Evolutionary conservation across 2,888 invertebrate genomes (phyloP), one percentile per base, ranked within the genome.

Genomic region (Timema podura): DNA sequence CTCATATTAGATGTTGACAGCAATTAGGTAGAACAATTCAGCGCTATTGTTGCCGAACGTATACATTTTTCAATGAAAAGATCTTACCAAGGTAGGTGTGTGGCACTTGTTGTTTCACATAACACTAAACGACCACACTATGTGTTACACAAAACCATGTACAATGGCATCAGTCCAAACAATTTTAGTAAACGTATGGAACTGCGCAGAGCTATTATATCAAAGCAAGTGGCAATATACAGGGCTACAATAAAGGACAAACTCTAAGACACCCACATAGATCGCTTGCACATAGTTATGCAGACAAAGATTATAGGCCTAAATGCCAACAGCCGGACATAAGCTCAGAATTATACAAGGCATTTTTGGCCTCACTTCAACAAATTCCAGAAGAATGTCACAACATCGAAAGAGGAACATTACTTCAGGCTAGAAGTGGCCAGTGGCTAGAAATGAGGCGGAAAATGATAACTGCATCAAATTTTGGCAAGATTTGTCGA

Each of bases 371-470:
- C 10, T 61, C 1, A 30, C 45, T 45, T 6, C 44, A 61, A 61
- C 16, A 61, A 47, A 45, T 30, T 30, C 48, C 45, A 75, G 73
- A 10, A 74, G 79, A 67, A 78, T 76, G 64, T 71, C 75, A 9
- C 77, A 3, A 16, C 61, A n/a, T n/a, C n/a, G n/a, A n/a, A n/a
- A n/a, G n/a, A n/a, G n/a, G n/a, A n/a, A n/a, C n/a, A 61, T 61
- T 61, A 44, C 61, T 61, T 61, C 61, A 16, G 44, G 44, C 61
- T 7, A 30, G 30, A 61, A 30, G 61, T 61, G 44, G 44, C 1
- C 6, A 61, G 13, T 61, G 44, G 61, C 61, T 30, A 9, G 44
- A 61, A 44, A 61, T 44, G 8, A 61, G 44, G 44, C 30, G 61
- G 61, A 61, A 61, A 61, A 61, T 30, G 44, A 30, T 16, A 3